Conservation (phyloP, 2,113 vertebrate species). For the Callospermophilus lateralis region DNA sequence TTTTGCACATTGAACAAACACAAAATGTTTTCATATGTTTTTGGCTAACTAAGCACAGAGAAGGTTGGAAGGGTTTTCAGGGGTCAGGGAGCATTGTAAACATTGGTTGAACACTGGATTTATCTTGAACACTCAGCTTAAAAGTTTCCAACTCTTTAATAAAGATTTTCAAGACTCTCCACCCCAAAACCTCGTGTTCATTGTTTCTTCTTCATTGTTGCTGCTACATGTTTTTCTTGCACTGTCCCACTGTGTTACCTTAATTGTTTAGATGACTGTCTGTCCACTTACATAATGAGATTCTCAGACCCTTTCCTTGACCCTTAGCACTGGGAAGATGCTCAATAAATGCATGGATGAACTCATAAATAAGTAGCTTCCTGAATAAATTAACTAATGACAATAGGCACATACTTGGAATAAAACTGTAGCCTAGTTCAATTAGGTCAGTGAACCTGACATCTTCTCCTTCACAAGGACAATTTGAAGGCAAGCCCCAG, state of each 20-base stretch:
- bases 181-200: rapidly evolving
- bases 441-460: background rate
- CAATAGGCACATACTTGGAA: background rate
- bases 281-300: background rate
- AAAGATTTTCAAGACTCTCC: background rate
- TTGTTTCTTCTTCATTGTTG: background rate
- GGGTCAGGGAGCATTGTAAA: background rate
- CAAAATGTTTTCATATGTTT: background rate
- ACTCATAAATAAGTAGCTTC: conserved; percentile 17
- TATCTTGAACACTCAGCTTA: background rate
- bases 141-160: background rate
- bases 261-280: background rate
- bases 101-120: background rate
- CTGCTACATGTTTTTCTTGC: background rate
- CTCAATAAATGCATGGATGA: background rate
- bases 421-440: background rate
- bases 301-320: background rate
- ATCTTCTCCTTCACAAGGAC: background rate
- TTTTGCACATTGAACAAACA: background rate
- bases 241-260: background rate
- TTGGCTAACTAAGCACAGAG: background rate
- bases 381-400: background rate
- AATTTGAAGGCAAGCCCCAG: background rate
- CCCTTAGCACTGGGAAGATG: background rate
- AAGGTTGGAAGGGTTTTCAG: background rate